Evolutionary conservation across 2,797 vertebrate species (phyloP), one percentile per base, ranked within the genome.

Genomic region (Lerista edwardsae): DNA sequence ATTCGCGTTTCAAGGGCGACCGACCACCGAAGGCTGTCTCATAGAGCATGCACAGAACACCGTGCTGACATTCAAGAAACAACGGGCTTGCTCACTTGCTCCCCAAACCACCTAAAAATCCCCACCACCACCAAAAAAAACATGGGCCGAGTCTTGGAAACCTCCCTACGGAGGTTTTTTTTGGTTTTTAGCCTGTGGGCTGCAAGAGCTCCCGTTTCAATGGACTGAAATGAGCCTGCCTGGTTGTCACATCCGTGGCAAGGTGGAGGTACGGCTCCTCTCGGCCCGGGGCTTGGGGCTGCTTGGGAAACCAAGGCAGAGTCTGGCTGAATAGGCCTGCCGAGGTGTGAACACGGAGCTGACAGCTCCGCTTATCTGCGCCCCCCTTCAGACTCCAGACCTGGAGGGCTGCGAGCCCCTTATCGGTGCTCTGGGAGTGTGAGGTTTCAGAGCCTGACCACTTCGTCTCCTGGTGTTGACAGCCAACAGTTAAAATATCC

Each of bases 281-380:
- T 17, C 72, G 36, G 80, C 80, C 84, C 83, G 73, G 57, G 76
- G 86, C 84, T 90, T 8, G 83, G 44, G 88, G 51, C 10, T 2
- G 47, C 47, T 47, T 47, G 55, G 17, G 77, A 83, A 61, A 88
- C 84, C 80, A 12, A 4, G n/a, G 62, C 12, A 5, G 61, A 9
- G 17, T 27, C 23, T 19, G 76, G 85, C 31, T 86, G 83, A 68
- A 51, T 69, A 82, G 89, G 87, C 84, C 88, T 86, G 73, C 57
- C 74, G n/a, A 88, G 90, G 88, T 91, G 92, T 80, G 86, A 92
- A 84, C 1, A 23, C 14, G 39, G 74, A 0, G 80, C 84, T 93
- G 94, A 94, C 94, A 94, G 82, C 0, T 77, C 29, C 1, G 51
- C 85, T 92, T 95, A 94, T 94, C 94, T 91, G 91, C 91, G 88